A percentile compares a stretch with the other conserved stretches of the same genome.
These are phyloP conservation scores for Leptinotarsa rubiginosa DNA, from an alignment of 2,888 invertebrate genomes.

Conservation along the genomic window DNA sequence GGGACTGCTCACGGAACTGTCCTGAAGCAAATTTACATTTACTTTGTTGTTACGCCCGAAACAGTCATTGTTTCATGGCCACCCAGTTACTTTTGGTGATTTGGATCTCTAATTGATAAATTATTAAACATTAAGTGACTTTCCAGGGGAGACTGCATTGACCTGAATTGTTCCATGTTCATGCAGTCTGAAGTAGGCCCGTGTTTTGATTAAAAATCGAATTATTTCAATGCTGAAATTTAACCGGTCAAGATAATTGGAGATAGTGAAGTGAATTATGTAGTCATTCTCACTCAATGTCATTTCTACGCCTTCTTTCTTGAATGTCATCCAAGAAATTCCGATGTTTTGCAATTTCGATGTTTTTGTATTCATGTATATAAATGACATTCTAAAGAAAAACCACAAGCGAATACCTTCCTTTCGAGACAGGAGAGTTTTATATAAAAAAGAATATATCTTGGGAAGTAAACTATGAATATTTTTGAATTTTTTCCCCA, in stretches of 20 bases:
- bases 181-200: not conserved
- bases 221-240: constrained; percentile 7
- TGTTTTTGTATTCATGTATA: not conserved
- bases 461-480: no score
- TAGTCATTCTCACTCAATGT: constrained; percentile 7
- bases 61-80: constrained; percentile 17
- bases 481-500: no score
- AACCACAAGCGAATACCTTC: no score
- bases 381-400: no score
- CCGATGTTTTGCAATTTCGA: not conserved
- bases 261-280: constrained; percentile 11
- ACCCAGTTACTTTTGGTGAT: constrained; percentile 17
- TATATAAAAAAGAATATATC: no score
- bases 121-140: not conserved
- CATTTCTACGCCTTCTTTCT: not conserved
- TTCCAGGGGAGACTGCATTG: constrained; percentile 11
- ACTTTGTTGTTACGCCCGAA: constrained; percentile 16
- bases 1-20: constrained; percentile 17
- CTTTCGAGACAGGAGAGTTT: no score
- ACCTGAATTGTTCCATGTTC: not conserved
- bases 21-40: constrained; percentile 13
- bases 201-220: constrained; percentile 6
- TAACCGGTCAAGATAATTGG: constrained; percentile 3
- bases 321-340: constrained; percentile 2
- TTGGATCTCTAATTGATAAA: not conserved